Evolutionary conservation across 2,797 vertebrate genomes (phyloP).

Genomic region (Lacerta agilis): DNA sequence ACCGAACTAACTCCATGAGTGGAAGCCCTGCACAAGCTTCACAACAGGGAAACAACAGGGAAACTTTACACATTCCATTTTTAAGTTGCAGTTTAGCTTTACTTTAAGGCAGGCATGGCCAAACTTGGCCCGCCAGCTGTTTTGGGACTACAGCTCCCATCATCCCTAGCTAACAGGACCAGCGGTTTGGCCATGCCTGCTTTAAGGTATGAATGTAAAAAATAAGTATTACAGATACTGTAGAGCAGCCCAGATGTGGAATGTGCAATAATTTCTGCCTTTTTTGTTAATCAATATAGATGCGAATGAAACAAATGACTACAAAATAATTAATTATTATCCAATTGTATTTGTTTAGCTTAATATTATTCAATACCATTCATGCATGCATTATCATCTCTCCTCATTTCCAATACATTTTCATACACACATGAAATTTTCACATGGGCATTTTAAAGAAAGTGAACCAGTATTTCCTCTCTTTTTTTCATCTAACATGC

Average conservation of each 20-base stretch:
- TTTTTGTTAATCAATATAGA: neutral
- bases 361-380: neutral
- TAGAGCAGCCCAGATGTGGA: neutral
- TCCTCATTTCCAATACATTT: slow-evolving; percentile 61
- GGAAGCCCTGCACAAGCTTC: too few relatives aligned
- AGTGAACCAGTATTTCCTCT: slow-evolving; percentile 55
- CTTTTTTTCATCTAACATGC: slow-evolving; percentile 21
- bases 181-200: too few relatives aligned
- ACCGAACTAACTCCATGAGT: too few relatives aligned
- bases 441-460: slow-evolving; percentile 53
- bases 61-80: neutral
- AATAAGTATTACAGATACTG: neutral
- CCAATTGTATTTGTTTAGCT: slow-evolving; percentile 45
- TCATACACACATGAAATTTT: slow-evolving; percentile 59
- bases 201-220: neutral
- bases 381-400: slow-evolving; percentile 60
- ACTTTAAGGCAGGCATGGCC: neutral
- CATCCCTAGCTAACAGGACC: too few relatives aligned
- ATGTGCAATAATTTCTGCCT: neutral
- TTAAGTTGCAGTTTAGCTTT: neutral
- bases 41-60: neutral
- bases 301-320: slow-evolving; percentile 40
- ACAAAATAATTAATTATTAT: slow-evolving; percentile 55
- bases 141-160: too few relatives aligned
- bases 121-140: too few relatives aligned